Conservation (phyloP, 2,888 invertebrate genomes). For the Slavum lentiscoides region DNA sequence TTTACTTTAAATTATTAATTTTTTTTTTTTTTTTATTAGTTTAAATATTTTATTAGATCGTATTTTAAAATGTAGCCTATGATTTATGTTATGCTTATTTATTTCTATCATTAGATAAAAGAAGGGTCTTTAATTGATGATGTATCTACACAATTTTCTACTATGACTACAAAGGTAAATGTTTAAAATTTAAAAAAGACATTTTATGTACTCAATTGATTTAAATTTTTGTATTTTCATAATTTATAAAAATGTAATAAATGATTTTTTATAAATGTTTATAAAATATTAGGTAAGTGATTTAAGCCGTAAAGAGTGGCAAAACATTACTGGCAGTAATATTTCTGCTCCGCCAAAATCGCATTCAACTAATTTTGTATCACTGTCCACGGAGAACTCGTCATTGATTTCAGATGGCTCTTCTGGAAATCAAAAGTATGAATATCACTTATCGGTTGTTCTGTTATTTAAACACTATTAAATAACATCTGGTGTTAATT, state of each 20-base stretch:
- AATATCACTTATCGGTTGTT: neutral
- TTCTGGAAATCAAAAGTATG: slow-evolving; percentile 41
- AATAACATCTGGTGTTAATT: neutral
- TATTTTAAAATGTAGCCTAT: neutral
- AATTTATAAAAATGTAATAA: neutral
- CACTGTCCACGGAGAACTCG: slow-evolving; percentile 58
- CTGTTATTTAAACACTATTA: neutral
- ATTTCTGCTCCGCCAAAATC: slow-evolving; percentile 59
- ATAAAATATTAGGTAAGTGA: slow-evolving; percentile 66
- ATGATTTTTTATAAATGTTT: neutral
- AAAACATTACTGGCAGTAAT: slow-evolving; percentile 65
- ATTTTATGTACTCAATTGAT: neutral
- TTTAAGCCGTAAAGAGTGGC: slow-evolving; percentile 71
- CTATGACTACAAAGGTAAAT: slow-evolving; percentile 69
- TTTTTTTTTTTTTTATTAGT: neutral
- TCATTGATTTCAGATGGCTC: slow-evolving; percentile 55
- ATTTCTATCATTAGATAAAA: slow-evolving; percentile 65
- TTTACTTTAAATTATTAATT: neutral
- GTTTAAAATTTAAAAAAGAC: neutral
- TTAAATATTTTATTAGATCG: slow-evolving; percentile 5
- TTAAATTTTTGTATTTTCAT: neutral
- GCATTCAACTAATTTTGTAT: slow-evolving; percentile 49
- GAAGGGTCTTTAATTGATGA: slow-evolving; percentile 72
- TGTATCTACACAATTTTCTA: slow-evolving; percentile 68
- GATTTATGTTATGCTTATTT: slow-evolving; percentile 45